Evolutionary conservation across 2,888 invertebrate species (phyloP), one percentile per base, ranked within the genome.

Genomic region (Cryptus armator): DNA sequence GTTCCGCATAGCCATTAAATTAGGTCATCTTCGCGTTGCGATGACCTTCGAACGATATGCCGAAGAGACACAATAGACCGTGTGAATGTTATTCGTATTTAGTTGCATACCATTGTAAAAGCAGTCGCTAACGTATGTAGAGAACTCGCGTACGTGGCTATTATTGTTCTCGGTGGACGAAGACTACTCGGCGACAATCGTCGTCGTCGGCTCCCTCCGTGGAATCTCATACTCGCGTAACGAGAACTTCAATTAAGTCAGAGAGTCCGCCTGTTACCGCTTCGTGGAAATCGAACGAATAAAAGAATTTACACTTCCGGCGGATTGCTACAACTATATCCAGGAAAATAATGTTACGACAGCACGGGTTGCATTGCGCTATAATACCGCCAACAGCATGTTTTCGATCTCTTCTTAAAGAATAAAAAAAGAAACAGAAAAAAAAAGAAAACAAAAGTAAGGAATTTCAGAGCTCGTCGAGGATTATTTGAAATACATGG

Each of bases 301-400:
- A 53, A 72, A 80, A 72, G 16, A 71, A 80, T 80, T 66, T 29
- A 19, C n/a, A 72, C 72, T 80, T 80, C 79, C 79, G 79, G 72
- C 44, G 24, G 51, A 29, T 62, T 32, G 66, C 64, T 10, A 72
- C 46, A 24, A 37, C 48, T 51, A 0, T 43, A 24, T 62, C 14
- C 43, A 16, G 53, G 53, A 72, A 68, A 64, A 79, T 71, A 24
- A 64, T 19, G 59, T 79, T 64, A 51, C 64, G 48, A 48, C 29
- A 70, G 51, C 51, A 70, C 37, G 37, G 1, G 48, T 3, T 51
- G 5, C 43, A 66, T 67, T 29, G 6, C 12, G 6, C 59, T 1
- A 29, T 32, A 32, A 12, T 62, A 5, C 14, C 6, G 59, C 29
- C 14, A 32, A 32, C 32, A 1, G 12, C 24, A 24, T 14, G 24